Conservation (phyloP, 2,888 invertebrate genomes). For the Venusia cambrica region DNA sequence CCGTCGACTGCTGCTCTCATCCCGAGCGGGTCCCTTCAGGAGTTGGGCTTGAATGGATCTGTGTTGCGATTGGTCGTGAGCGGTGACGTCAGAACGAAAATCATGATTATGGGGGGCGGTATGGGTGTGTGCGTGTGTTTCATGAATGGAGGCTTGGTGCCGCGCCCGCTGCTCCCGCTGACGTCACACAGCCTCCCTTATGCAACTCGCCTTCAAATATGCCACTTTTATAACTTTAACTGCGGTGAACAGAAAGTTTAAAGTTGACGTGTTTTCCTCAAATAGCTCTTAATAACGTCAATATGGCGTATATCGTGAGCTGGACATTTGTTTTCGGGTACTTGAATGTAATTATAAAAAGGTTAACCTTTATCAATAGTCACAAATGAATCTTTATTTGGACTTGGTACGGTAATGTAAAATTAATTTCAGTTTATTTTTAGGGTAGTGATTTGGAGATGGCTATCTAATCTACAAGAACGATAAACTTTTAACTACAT, state of each 20-base stretch:
- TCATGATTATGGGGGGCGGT: slow-evolving; percentile 75
- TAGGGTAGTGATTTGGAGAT: too few relatives aligned
- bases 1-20: slow-evolving; percentile 71
- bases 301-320: too few relatives aligned
- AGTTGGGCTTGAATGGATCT: slow-evolving; percentile 86
- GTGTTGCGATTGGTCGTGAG: slow-evolving; percentile 80
- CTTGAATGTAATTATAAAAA: too few relatives aligned
- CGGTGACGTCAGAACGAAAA: slow-evolving; percentile 87
- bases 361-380: too few relatives aligned
- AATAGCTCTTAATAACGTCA: slow-evolving; percentile 9
- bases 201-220: slow-evolving; percentile 61
- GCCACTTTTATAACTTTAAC: slow-evolving; percentile 53
- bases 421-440: too few relatives aligned
- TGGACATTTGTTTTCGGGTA: too few relatives aligned
- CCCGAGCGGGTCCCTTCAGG: slow-evolving; percentile 75
- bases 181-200: slow-evolving; percentile 71
- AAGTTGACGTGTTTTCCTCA: slow-evolving; percentile 14
- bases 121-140: slow-evolving; percentile 50
- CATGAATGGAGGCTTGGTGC: slow-evolving; percentile 66
- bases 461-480: too few relatives aligned
- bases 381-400: too few relatives aligned
- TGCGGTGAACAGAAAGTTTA: slow-evolving; percentile 29
- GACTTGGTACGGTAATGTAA: too few relatives aligned
- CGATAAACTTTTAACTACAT: too few relatives aligned
- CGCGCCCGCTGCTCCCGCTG: slow-evolving; percentile 68